Evolutionary conservation across 2,888 invertebrate genomes (phyloP).

Genomic region (Nomada ruficornis): DNA sequence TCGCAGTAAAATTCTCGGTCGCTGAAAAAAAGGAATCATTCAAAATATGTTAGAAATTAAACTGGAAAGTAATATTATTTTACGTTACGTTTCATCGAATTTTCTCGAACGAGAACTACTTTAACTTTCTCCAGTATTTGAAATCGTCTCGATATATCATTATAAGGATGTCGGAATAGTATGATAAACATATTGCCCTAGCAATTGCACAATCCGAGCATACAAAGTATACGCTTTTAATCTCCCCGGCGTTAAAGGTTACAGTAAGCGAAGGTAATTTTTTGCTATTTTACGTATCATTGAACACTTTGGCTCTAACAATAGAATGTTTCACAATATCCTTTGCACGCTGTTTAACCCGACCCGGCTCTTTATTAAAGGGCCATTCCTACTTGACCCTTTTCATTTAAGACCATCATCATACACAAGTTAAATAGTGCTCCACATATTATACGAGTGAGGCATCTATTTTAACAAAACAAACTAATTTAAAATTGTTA

Average conservation of each 20-base stretch:
- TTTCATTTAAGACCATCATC: slow-evolving; percentile 21
- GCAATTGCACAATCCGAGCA: slow-evolving; percentile 17
- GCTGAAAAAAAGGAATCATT: not conserved
- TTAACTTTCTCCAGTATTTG: not conserved
- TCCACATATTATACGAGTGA: not conserved
- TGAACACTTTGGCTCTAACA: slow-evolving; percentile 22
- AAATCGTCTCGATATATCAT: not conserved
- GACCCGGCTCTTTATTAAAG: slow-evolving; percentile 49
- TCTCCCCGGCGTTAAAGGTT: slow-evolving; percentile 39
- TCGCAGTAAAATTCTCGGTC: not conserved
- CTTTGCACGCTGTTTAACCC: slow-evolving; percentile 23
- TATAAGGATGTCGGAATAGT: not conserved
- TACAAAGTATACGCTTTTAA: slow-evolving; percentile 11
- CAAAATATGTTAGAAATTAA: not conserved
- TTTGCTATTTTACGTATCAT: slow-evolving; percentile 51
- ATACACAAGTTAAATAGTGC: slow-evolving; percentile 15
- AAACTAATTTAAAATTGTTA: not conserved
- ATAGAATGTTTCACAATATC: slow-evolving; percentile 34
- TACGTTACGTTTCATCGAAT: not conserved
- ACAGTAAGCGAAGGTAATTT: slow-evolving; percentile 4
- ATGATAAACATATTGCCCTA: not conserved
- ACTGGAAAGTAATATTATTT: not conserved
- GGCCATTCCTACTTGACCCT: slow-evolving; percentile 54
- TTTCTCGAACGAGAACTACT: not conserved
- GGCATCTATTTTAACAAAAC: not conserved